A percentile compares a stretch with the other conserved stretches of the same genome.
Conservation (phyloP, 1,140 invertebrate species). For the Temnothorax longispinosus region DNA sequence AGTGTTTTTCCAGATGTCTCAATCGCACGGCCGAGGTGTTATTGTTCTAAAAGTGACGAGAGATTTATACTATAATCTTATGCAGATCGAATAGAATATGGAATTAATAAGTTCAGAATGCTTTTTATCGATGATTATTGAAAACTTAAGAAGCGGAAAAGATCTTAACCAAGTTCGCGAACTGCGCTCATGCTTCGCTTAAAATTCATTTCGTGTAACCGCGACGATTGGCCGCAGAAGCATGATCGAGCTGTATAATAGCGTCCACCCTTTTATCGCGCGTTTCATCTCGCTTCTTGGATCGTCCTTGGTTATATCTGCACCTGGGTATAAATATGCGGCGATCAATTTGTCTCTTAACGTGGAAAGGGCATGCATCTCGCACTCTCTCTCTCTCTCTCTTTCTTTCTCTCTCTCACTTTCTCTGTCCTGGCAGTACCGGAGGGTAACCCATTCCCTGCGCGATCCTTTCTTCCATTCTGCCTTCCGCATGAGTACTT, state of each 20-base stretch:
- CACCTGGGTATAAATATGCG: conserved; percentile 43
- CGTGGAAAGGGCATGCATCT: conserved; percentile 38
- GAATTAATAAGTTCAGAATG: neutral
- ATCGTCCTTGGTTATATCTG: conserved; percentile 18
- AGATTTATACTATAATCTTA: neutral
- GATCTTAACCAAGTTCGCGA: neutral
- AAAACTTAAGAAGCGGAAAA: neutral
- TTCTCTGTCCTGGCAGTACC: neutral
- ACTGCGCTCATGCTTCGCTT: neutral
- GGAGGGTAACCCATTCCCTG: conserved; percentile 1
- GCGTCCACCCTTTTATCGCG: conserved; percentile 14
- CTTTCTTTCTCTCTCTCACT: neutral
- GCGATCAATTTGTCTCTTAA: conserved; percentile 49
- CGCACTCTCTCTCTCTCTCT: neutral
- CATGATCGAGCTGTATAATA: neutral
- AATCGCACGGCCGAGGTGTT: neutral
- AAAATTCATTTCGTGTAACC: conserved; percentile 1
- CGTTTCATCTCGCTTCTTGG: neutral
- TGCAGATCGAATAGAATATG: neutral
- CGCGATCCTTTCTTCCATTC: conserved; percentile 46
- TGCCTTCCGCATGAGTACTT: neutral
- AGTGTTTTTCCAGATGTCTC: neutral
- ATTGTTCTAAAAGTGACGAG: neutral
- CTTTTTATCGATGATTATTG: neutral
- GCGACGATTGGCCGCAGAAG: neutral